Conservation (phyloP, 1,140 invertebrate species). For the Macrocentrus cingulum region DNA sequence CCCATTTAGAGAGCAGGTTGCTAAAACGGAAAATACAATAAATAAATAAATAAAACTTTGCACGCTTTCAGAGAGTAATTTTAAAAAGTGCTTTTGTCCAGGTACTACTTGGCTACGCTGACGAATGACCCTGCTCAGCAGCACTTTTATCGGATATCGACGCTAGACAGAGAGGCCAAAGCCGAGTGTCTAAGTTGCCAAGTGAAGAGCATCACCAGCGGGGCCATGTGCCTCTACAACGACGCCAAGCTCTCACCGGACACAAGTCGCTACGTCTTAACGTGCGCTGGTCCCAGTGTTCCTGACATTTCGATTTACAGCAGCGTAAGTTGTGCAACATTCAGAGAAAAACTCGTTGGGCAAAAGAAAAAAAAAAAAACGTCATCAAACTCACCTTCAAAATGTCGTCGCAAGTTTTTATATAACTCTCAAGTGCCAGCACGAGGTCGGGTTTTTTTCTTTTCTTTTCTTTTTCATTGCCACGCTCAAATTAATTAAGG, state of each 20-base stretch:
- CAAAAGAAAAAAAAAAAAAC: too few species aligned
- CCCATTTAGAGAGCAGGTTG: too few species aligned
- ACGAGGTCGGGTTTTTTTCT: too few species aligned
- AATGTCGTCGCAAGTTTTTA: conserved; percentile 7
- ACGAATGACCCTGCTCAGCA: conserved; percentile 65
- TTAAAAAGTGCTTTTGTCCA: conserved; percentile 49
- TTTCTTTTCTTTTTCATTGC: too few species aligned
- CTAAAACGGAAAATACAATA: too few species aligned
- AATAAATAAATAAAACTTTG: too few species aligned
- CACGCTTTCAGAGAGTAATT: too few species aligned
- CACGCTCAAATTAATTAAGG: too few species aligned
- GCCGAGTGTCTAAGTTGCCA: conserved; percentile 65
- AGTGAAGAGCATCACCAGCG: conserved; percentile 56
- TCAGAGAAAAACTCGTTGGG: background rate
- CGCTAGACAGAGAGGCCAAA: conserved; percentile 34
- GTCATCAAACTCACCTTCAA: conserved; percentile 1
- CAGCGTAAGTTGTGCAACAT: conserved; percentile 40
- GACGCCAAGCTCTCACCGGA: conserved; percentile 71
- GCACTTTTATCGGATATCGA: conserved; percentile 64
- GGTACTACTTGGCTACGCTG: conserved; percentile 70
- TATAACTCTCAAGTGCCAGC: background rate
- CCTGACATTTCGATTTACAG: conserved; percentile 61
- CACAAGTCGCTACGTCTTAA: conserved; percentile 68
- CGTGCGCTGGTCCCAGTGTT: conserved; percentile 75
- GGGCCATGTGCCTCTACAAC: conserved; percentile 66